Conservation (phyloP, 2,113 vertebrate genomes). For the Nycticebus coucang region DNA sequence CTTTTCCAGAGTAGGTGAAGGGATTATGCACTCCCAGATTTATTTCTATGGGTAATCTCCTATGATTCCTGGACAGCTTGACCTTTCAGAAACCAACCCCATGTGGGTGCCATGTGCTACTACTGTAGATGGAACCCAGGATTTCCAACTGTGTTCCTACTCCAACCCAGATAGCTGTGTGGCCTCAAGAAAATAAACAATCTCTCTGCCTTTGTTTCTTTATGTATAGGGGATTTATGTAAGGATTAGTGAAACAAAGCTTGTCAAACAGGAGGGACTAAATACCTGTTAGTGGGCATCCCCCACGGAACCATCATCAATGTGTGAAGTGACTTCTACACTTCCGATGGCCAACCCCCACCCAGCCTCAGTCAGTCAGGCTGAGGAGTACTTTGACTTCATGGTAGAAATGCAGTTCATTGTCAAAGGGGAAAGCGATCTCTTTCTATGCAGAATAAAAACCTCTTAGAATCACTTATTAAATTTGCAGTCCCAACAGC, state of each 20-base stretch:
- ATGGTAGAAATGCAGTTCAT: not conserved
- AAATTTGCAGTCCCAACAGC: not conserved
- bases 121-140: not conserved
- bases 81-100: not conserved
- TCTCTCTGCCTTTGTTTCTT: not conserved
- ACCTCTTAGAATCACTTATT: not conserved
- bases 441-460: constrained; percentile 10
- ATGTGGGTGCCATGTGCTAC: fast-evolving
- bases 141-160: not conserved
- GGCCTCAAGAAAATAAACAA: not conserved
- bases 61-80: no score
- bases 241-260: not conserved
- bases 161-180: not conserved
- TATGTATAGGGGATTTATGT: not conserved
- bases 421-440: not conserved
- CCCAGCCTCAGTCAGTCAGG: not conserved
- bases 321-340: not conserved
- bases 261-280: not conserved
- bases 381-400: not conserved
- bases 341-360: not conserved
- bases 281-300: fast-evolving
- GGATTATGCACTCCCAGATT: not conserved
- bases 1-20: not conserved
- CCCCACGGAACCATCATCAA: fast-evolving
- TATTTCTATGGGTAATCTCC: not conserved